Percentiles rank a stretch among this genome's conserved stretches.
phyloP scores from a whole-genome alignment of 2,113 vertebrate species.

The Cranoglanis bouderius region DNA sequence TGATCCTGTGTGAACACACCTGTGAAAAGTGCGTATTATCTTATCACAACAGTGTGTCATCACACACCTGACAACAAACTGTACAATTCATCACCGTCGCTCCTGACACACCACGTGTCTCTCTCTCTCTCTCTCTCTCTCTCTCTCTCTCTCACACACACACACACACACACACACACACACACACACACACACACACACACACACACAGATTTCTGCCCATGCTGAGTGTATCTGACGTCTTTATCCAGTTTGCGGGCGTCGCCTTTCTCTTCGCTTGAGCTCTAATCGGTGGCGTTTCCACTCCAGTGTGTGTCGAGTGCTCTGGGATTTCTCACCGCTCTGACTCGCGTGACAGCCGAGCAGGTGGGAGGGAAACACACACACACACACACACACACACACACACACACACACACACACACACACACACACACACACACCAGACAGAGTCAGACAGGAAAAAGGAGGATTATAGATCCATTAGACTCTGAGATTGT shows the following conservation, averaged over 20 bases:
- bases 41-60: neutral
- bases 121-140: neutral
- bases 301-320: slow-evolving; percentile 73
- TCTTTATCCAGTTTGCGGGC: slow-evolving; percentile 72
- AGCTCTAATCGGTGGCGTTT: slow-evolving; percentile 75
- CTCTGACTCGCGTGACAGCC: slow-evolving; percentile 65
- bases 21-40: slow-evolving; percentile 19
- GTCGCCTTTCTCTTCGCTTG: slow-evolving; percentile 62
- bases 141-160: neutral
- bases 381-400: slow-evolving; percentile 16
- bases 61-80: slow-evolving; percentile 9
- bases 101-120: slow-evolving; percentile 5
- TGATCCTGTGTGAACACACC: neutral
- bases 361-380: slow-evolving; percentile 52
- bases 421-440: neutral
- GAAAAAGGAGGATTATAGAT: neutral
- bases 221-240: slow-evolving; percentile 76
- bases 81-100: slow-evolving; percentile 34
- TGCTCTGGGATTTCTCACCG: slow-evolving; percentile 73
- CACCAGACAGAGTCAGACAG: neutral
- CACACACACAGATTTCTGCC: slow-evolving; percentile 15
- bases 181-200: slow-evolving; percentile 29
- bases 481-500: neutral
- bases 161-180: neutral
- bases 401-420: neutral